phyloP scores from a whole-genome alignment of 2,113 vertebrate genomes.

The Cryptotis parvus region DNA sequence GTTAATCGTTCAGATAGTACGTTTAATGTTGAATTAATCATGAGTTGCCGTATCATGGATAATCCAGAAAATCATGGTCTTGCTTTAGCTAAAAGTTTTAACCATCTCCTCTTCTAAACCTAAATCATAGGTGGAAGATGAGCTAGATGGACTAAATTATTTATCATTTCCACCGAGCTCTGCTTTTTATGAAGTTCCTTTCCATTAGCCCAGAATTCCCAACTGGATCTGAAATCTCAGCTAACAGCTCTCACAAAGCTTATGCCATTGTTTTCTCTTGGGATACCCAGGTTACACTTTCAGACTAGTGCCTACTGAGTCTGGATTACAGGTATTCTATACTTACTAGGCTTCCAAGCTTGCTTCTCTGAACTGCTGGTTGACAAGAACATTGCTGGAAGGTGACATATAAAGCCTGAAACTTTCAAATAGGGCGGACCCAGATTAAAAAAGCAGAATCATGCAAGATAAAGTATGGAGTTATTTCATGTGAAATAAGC shows the following conservation, averaged over 20 bases:
- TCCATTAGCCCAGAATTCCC: constrained; percentile 17
- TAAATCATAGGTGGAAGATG: constrained; percentile 3
- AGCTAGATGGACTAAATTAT: constrained; percentile 51
- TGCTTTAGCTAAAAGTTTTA: constrained; percentile 35
- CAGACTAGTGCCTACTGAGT: neutral
- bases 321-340: neutral
- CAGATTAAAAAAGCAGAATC: neutral
- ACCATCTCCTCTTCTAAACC: constrained; percentile 18
- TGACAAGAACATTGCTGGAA: neutral
- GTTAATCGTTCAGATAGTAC: constrained; percentile 16
- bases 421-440: neutral
- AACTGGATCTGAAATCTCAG: neutral
- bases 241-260: neutral
- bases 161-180: constrained; percentile 27
- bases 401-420: neutral
- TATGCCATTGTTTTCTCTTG: neutral
- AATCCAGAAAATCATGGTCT: neutral
- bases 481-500: neutral
- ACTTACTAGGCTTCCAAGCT: constrained; percentile 19
- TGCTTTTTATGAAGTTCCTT: constrained; percentile 45
- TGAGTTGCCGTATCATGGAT: neutral
- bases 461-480: neutral
- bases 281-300: neutral
- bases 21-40: neutral
- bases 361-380: constrained; percentile 21